A percentile compares a stretch with the other conserved stretches of the same genome.
phyloP scores from a whole-genome alignment of 2,888 invertebrate genomes.

The Drosophila atripex region DNA sequence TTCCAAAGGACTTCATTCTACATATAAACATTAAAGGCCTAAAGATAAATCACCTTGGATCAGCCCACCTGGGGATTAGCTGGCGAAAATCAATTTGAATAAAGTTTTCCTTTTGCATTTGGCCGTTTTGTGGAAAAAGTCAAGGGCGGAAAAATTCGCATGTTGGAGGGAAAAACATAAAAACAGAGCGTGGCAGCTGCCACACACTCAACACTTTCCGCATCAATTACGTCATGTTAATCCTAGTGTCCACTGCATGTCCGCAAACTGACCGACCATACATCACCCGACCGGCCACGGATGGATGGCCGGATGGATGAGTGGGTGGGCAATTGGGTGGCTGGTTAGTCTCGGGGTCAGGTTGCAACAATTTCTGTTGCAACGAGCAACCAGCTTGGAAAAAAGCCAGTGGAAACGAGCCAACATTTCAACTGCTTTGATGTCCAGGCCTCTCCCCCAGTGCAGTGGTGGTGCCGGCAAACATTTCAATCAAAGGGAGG shows the following conservation, averaged over 20 bases:
- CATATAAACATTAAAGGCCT: background rate
- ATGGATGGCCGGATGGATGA: conserved; percentile 3
- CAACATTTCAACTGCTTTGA: conserved; percentile 75
- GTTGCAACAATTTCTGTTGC: conserved; percentile 67
- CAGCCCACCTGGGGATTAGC: conserved; percentile 21
- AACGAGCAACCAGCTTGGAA: conserved; percentile 66
- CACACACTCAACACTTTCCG: conserved; percentile 80
- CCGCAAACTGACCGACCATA: conserved; percentile 83
- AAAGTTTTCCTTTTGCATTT: conserved; percentile 42
- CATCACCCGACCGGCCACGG: conserved; percentile 67
- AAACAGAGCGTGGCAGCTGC: conserved; percentile 59
- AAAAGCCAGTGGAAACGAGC: conserved; percentile 60
- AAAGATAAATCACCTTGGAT: conserved; percentile 18
- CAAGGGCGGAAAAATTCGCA: conserved; percentile 1
- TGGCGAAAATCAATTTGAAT: conserved; percentile 58
- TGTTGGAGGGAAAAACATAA: background rate
- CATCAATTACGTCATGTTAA: conserved; percentile 80
- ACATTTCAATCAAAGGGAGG: conserved; percentile 74
- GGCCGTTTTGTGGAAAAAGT: background rate
- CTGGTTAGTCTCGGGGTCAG: conserved; percentile 7
- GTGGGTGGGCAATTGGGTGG: conserved; percentile 12
- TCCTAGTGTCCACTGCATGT: conserved; percentile 82
- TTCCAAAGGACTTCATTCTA: background rate
- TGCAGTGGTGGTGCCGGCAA: conserved; percentile 63
- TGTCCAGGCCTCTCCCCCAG: conserved; percentile 40